Evolutionary conservation across 2,113 vertebrate genomes (phyloP).

Genomic region (Pitta sordida): DNA sequence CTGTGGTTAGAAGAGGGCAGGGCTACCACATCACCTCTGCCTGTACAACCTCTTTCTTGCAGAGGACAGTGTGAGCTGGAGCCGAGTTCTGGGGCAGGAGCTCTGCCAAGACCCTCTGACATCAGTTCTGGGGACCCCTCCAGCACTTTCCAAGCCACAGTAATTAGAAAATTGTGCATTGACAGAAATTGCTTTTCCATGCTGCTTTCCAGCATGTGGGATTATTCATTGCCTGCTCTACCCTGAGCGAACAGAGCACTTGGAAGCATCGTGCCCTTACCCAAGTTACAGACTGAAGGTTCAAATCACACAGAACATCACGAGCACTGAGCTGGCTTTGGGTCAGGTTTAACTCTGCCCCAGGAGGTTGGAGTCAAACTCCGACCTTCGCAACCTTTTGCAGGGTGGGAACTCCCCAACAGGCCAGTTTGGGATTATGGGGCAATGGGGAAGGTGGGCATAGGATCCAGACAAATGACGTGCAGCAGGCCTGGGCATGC

Average conservation of each 20-base stretch:
- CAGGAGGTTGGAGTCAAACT: background rate
- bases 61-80: fast-evolving
- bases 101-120: background rate
- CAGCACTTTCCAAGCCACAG: background rate
- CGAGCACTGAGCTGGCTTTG: fast-evolving
- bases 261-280: fast-evolving
- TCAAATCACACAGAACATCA: background rate
- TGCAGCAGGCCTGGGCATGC: fast-evolving
- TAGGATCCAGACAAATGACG: fast-evolving
- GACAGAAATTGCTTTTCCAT: fast-evolving
- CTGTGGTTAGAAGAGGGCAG: conserved; percentile 5
- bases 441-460: background rate
- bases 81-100: background rate
- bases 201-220: background rate
- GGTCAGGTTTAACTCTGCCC: background rate
- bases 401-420: fast-evolving
- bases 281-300: background rate
- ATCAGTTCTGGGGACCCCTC: background rate
- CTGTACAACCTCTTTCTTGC: fast-evolving
- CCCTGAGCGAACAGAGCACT: fast-evolving
- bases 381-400: background rate
- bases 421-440: background rate
- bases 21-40: background rate
- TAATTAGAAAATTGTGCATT: background rate
- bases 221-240: background rate